Evolutionary conservation across 2,888 invertebrate species (phyloP), one percentile per base, ranked within the genome.

Genomic region (Agrochola circellaris): DNA sequence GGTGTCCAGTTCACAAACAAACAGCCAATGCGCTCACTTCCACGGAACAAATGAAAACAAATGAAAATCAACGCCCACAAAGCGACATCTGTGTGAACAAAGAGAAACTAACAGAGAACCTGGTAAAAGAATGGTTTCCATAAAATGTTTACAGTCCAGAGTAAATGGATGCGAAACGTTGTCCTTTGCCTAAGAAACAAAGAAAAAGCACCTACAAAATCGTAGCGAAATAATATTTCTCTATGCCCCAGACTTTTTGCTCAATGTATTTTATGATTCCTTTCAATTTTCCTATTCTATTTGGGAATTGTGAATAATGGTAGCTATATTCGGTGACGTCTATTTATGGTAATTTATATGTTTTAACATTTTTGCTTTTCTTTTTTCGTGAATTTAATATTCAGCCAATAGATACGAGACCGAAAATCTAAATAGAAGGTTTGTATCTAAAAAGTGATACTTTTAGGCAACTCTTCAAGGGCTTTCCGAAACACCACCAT

Each of bases 51-150:
- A 61, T 15, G 5, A 73, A 61, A 62, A 67, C 62, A 68, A 82
- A 67, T 51, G 15, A 56, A 69, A 48, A 30, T 34, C 38, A 42
- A 51, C 51, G 51, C 15, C 42, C 26, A 42, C 60, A 69, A 75
- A 54, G 65, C 54, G 65, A 69, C 84, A 73, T 79, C 64, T 51
- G 45, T 65, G 30, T 8, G 15, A 9, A 83, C 23, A 79, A 79
- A 54, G 38, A 11, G 13, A 60, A 67, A 58, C 45, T 66, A 60
- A 73, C 34, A 60, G 30, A 68, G 30, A 42, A 51, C 45, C 67
- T 62, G 20, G 15, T 34, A 45, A 60, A 20, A 67, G 58, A 84
- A 54, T 68, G 4, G 9, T 64, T 26, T 42, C 1, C 20, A 26
- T 34, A 11, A 62, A 67, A 62, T 67, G 15, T 81, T 73, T 68